Evolutionary conservation across 2,888 invertebrate genomes (phyloP).

Genomic region (Phyllotreta striolata): DNA sequence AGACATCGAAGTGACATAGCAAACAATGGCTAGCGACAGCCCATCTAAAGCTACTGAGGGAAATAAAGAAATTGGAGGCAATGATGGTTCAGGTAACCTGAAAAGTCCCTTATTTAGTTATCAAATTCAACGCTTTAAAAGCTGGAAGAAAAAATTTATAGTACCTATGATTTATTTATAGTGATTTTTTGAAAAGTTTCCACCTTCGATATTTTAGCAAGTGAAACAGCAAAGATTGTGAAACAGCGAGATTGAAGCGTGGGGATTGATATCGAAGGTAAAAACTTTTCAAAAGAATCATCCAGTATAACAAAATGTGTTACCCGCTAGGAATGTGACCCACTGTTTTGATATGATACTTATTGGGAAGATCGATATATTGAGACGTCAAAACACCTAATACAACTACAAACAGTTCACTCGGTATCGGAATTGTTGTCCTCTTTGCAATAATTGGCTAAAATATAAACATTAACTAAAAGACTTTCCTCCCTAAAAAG

Average conservation of each 20-base stretch:
- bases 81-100: constrained; percentile 67
- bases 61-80: constrained; percentile 68
- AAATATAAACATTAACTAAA: constrained; percentile 42
- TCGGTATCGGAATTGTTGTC: constrained; percentile 75
- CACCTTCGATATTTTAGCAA: too few relatives aligned
- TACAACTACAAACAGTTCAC: constrained; percentile 76
- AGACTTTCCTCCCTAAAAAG: too few relatives aligned
- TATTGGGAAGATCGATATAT: constrained; percentile 64
- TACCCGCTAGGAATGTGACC: constrained; percentile 75
- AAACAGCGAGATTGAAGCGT: too few relatives aligned
- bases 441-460: constrained; percentile 68
- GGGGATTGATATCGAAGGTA: too few relatives aligned
- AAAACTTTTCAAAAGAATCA: too few relatives aligned
- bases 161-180: too few relatives aligned
- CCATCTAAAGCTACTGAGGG: constrained; percentile 67
- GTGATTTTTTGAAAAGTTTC: too few relatives aligned
- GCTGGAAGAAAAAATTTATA: too few relatives aligned
- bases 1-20: constrained; percentile 76
- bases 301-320: too few relatives aligned
- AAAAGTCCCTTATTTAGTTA: too few relatives aligned
- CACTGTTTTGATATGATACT: constrained; percentile 66
- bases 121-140: too few relatives aligned
- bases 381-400: constrained; percentile 73
- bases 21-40: constrained; percentile 74
- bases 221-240: too few relatives aligned